Conservation (phyloP, 2,888 invertebrate genomes). For the Aspidapion aeneum region DNA sequence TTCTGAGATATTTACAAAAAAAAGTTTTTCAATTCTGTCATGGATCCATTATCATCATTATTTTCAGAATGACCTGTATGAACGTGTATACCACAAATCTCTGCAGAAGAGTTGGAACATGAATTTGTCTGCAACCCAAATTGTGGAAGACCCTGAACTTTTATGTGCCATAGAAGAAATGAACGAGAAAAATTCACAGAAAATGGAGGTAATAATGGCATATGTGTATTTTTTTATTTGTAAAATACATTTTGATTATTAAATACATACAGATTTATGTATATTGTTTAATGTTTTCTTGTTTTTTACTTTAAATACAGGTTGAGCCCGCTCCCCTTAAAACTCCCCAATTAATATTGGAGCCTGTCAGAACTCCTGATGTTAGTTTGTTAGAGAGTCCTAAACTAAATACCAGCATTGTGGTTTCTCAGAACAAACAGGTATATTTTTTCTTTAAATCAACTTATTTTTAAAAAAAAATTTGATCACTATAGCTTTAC, state of each 20-base stretch:
- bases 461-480: too few relatives aligned
- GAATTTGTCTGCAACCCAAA: slow-evolving; percentile 51
- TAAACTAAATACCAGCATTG: slow-evolving; percentile 81
- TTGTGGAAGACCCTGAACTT: slow-evolving; percentile 67
- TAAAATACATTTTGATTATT: too few relatives aligned
- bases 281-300: too few relatives aligned
- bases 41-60: too few relatives aligned
- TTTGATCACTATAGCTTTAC: too few relatives aligned
- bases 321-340: slow-evolving; percentile 28
- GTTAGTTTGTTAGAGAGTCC: slow-evolving; percentile 63
- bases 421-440: slow-evolving; percentile 1
- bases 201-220: neutral
- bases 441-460: neutral
- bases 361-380: slow-evolving; percentile 49
- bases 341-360: slow-evolving; percentile 28
- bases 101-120: slow-evolving; percentile 50
- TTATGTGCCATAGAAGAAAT: slow-evolving; percentile 56
- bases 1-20: too few relatives aligned
- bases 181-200: slow-evolving; percentile 41
- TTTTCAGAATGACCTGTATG: slow-evolving; percentile 70
- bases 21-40: too few relatives aligned
- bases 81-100: slow-evolving; percentile 86
- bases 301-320: too few relatives aligned
- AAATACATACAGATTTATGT: neutral
- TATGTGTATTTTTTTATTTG: too few relatives aligned